phyloP scores from a whole-genome alignment of 2,113 vertebrate genomes.

The Syrmaticus mikado region DNA sequence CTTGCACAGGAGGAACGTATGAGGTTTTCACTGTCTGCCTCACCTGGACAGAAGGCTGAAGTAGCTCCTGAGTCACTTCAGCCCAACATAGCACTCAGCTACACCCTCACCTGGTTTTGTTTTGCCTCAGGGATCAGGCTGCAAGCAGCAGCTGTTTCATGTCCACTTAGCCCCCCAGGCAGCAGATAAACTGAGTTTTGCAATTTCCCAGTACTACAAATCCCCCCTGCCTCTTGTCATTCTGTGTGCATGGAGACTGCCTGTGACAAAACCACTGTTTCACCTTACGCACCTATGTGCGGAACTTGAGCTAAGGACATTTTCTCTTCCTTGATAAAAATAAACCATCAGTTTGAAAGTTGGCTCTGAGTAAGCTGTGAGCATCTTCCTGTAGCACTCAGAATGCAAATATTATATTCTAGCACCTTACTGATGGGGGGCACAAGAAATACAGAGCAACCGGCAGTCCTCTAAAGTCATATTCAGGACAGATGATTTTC shows the following conservation, averaged over 20 bases:
- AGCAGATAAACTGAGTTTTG: neutral
- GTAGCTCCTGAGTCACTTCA: neutral
- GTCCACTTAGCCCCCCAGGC: neutral
- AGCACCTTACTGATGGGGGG: neutral
- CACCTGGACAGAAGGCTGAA: neutral
- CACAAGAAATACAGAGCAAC: neutral
- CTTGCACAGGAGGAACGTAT: neutral
- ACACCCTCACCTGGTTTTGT: neutral
- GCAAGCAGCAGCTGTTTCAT: neutral
- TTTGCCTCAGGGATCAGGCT: neutral
- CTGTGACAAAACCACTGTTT: neutral
- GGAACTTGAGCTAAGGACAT: neutral
- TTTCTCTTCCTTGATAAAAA: neutral
- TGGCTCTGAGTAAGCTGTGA: neutral
- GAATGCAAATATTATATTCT: neutral
- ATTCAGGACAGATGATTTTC: neutral
- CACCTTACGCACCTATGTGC: neutral
- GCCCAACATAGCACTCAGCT: neutral
- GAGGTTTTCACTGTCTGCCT: neutral
- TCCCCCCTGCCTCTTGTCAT: neutral
- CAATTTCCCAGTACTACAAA: neutral
- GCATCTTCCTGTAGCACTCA: neutral
- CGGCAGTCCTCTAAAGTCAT: neutral
- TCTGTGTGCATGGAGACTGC: neutral
- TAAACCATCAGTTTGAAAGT: neutral